These are phyloP conservation scores for Temnopleurus reevesii DNA, from an alignment of 53 echinoderm and acorn worm species.

Conservation along the genomic window DNA sequence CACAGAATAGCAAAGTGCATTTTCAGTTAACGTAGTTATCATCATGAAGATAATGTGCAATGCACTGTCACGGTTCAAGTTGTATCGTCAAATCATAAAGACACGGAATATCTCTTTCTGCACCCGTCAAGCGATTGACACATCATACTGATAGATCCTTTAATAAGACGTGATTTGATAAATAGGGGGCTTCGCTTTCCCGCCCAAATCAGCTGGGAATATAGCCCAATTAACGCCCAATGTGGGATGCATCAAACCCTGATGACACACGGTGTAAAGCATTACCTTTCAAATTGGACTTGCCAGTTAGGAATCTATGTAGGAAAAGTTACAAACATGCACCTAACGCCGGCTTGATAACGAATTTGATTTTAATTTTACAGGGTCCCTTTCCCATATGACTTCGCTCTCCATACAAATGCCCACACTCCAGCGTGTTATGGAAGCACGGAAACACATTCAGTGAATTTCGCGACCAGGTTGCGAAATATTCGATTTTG, in stretches of 20 bases:
- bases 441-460: too few species aligned
- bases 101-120: neutral
- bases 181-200: conserved; percentile 47
- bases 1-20: neutral
- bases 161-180: conserved; percentile 50
- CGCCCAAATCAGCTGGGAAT: conserved; percentile 25
- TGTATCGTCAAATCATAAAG: conserved; percentile 6
- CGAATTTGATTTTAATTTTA: conserved; percentile 22
- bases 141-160: conserved; percentile 42
- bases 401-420: neutral
- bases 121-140: conserved; percentile 34
- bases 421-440: neutral
- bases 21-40: neutral
- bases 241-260: conserved; percentile 21
- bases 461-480: too few species aligned
- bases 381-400: neutral
- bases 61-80: neutral
- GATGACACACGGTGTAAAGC: conserved; percentile 46
- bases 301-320: conserved; percentile 39
- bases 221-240: conserved; percentile 34
- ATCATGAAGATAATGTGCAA: too few species aligned
- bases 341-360: conserved; percentile 2
- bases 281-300: conserved; percentile 47
- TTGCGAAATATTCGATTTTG: too few species aligned
- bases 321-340: conserved; percentile 50